A percentile compares a stretch with the other conserved stretches of the same genome.
phyloP scores from a whole-genome alignment of 2,797 vertebrate species.

The Denticeps clupeoides region DNA sequence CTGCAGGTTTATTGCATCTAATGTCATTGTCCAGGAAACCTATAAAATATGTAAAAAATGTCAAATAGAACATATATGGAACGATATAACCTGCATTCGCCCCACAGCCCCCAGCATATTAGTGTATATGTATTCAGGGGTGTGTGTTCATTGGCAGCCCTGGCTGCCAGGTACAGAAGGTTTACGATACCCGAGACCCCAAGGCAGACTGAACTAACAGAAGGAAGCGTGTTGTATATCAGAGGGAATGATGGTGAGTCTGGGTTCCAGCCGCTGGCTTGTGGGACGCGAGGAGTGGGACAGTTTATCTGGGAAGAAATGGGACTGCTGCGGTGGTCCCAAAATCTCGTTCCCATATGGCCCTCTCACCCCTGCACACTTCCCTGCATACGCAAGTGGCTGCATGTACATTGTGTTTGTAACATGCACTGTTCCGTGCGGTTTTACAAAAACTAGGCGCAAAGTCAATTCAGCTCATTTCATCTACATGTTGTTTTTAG shows the following conservation, averaged over 20 bases:
- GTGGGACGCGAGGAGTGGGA: neutral
- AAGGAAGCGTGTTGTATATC: neutral
- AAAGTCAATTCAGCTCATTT: no score
- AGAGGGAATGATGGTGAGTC: neutral
- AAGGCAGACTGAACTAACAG: neutral
- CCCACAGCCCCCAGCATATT: neutral
- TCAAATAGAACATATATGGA: no score
- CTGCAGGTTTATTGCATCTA: no score
- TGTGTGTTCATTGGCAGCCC: neutral
- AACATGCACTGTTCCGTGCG: no score
- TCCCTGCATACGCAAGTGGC: neutral
- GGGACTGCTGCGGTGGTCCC: neutral
- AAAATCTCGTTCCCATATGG: slow-evolving; percentile 10
- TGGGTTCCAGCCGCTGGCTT: neutral
- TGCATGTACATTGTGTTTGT: no score
- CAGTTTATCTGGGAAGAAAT: slow-evolving; percentile 2
- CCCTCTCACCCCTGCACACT: neutral
- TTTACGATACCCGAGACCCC: neutral
- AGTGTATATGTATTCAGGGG: neutral
- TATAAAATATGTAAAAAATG: no score
- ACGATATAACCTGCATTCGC: no score
- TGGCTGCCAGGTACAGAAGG: neutral
- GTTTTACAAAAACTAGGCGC: no score
- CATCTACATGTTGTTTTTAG: no score
- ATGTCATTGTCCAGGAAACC: no score